Evolutionary conservation across 2,888 invertebrate genomes (phyloP), one percentile per base, ranked within the genome.

Genomic region (Saturnia japonica): DNA sequence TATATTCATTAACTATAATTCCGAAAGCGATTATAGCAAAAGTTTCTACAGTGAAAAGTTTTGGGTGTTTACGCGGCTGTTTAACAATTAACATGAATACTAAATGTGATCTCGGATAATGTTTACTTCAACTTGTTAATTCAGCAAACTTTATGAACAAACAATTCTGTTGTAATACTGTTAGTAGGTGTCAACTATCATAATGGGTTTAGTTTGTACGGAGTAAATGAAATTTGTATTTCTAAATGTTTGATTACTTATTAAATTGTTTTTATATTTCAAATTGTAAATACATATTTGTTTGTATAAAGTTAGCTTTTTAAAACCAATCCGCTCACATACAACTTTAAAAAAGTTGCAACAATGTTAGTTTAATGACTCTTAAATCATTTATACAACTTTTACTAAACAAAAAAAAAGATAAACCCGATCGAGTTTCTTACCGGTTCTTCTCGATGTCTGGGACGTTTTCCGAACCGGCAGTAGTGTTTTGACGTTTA

Each of bases 171-270:
- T 9, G 34, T 64, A 40, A 64, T 40, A 40, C 40, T 22, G 16
- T 34, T 40, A 40, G 8, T 34, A 64, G 8, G 40, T 64, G 57
- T n/a, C 40, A 40, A 64, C 64, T 40, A 64, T n/a, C 64, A n/a
- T 64, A 64, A 64, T 64, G 64, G 64, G 11, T 64, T 64, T 64
- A 64, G 40, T 64, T 64, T 40, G 66, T 11, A 71, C 75, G 76
- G 78, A 80, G 79, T 72, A 72, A 16, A 73, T 73, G 67, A 72
- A 71, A 71, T 71, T 71, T 9, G 40, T 64, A 14, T 28, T 60
- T 16, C 19, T 54, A 54, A 54, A 54, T n/a, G 54, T n/a, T 54
- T 54, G 22, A 54, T 22, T 54, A 11, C n/a, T n/a, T 19, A 19
- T 47, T 51, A n/a, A 51, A n/a, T 51, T 16, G 16, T 9, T 16